phyloP scores from a whole-genome alignment of 2,113 vertebrate species.

The Turdus rufiventris region DNA sequence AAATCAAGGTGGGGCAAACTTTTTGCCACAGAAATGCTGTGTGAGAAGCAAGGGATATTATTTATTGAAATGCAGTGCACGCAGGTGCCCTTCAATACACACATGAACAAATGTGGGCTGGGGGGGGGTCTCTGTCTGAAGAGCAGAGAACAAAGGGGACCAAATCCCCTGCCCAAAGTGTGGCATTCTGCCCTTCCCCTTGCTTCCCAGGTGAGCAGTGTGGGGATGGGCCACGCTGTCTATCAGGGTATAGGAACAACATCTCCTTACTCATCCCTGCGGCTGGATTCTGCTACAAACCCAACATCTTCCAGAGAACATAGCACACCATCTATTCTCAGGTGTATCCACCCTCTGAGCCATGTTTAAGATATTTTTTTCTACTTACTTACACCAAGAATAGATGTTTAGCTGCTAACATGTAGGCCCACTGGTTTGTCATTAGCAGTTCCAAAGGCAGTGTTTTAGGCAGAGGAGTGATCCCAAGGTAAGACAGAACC shows the following conservation, averaged over 20 bases:
- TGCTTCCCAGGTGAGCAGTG: background rate
- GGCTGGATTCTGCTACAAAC: background rate
- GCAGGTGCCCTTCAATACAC: background rate
- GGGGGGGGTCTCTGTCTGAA: background rate
- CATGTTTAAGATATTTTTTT: background rate
- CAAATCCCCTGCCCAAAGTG: background rate
- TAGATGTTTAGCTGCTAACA: background rate
- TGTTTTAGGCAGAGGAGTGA: conserved; percentile 9
- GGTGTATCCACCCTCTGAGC: background rate
- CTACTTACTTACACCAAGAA: background rate
- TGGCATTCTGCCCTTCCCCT: background rate
- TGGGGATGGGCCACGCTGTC: background rate
- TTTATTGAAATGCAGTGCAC: background rate
- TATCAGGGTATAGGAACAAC: fast-evolving
- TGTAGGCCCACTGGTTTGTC: background rate
- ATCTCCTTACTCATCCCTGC: background rate
- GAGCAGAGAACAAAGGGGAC: background rate
- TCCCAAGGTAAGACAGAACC: background rate
- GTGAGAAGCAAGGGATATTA: background rate
- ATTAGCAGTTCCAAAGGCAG: conserved; percentile 7
- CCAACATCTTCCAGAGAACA: background rate
- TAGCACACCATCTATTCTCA: background rate
- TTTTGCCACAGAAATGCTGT: background rate
- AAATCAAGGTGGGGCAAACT: background rate
- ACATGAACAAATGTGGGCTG: fast-evolving